A percentile compares a stretch with the other conserved stretches of the same genome.
These are phyloP conservation scores for Perognathus longimembris DNA, from an alignment of 2,113 vertebrate genomes.

Conservation along the genomic window DNA sequence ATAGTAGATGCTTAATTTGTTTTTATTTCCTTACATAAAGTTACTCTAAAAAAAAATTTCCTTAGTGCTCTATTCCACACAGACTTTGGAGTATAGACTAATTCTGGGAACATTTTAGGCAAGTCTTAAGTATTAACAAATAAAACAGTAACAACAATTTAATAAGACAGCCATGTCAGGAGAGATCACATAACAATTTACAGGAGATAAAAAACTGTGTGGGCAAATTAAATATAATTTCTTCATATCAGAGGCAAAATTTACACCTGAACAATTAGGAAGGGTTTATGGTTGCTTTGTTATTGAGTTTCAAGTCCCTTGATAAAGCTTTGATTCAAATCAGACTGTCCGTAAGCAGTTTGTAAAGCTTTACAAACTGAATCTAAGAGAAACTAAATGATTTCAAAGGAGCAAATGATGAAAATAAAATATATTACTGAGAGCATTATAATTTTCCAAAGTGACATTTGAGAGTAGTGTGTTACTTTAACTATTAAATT, in stretches of 20 bases:
- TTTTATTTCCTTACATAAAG: background rate
- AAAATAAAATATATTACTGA: background rate
- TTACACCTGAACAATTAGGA: background rate
- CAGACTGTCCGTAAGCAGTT: background rate
- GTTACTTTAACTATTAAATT: conserved; percentile 11
- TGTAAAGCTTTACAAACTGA: conserved; percentile 26
- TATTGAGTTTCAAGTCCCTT: conserved; percentile 16
- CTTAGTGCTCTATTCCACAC: background rate
- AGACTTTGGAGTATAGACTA: background rate
- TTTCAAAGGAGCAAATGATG: conserved; percentile 34
- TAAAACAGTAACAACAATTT: background rate
- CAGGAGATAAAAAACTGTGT: background rate
- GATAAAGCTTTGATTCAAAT: background rate
- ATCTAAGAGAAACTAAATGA: conserved; percentile 32
- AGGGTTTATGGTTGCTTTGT: background rate
- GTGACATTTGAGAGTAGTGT: background rate
- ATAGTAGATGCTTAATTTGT: background rate
- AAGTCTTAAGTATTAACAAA: conserved; percentile 58
- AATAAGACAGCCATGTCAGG: background rate
- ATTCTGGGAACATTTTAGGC: background rate
- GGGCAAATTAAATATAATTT: conserved; percentile 33
- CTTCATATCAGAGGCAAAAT: background rate
- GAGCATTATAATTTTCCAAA: conserved; percentile 20
- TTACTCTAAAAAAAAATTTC: background rate
- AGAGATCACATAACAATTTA: too few species aligned